Evolutionary conservation across 2,797 vertebrate genomes (phyloP).

Genomic region (Ciconia nigra): DNA sequence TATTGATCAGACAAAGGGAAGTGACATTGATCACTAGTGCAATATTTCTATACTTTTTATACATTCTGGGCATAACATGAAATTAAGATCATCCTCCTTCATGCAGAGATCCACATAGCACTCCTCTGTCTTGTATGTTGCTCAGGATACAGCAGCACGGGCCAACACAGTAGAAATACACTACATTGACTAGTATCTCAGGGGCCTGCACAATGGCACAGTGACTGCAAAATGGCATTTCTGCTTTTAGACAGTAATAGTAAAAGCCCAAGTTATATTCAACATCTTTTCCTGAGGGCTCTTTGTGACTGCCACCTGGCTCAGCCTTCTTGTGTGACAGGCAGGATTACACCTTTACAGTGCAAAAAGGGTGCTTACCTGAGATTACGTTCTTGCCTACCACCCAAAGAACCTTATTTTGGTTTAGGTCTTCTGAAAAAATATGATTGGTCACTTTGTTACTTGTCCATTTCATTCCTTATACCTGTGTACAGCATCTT

Average conservation of each 20-base stretch:
- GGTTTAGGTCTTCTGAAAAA: neutral
- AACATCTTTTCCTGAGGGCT: neutral
- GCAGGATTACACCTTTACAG: neutral
- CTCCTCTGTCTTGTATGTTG: neutral
- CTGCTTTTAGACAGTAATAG: neutral
- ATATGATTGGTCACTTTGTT: neutral
- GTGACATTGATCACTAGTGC: neutral
- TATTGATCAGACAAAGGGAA: neutral
- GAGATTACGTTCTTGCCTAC: neutral
- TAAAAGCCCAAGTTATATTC: neutral
- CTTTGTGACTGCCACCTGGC: neutral
- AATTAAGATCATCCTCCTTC: neutral
- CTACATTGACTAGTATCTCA: neutral
- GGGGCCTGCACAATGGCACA: neutral
- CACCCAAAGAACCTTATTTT: neutral
- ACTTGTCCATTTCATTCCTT: neutral
- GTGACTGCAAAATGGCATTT: neutral
- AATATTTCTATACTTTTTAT: neutral
- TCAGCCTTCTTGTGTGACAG: neutral
- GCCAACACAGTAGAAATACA: neutral
- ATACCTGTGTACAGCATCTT: neutral
- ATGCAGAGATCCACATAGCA: neutral
- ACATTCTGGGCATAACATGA: neutral
- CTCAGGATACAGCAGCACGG: neutral
- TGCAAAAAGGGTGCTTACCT: neutral